Conservation (phyloP, 2,888 invertebrate genomes). For the Nemotelus nigrinus region DNA sequence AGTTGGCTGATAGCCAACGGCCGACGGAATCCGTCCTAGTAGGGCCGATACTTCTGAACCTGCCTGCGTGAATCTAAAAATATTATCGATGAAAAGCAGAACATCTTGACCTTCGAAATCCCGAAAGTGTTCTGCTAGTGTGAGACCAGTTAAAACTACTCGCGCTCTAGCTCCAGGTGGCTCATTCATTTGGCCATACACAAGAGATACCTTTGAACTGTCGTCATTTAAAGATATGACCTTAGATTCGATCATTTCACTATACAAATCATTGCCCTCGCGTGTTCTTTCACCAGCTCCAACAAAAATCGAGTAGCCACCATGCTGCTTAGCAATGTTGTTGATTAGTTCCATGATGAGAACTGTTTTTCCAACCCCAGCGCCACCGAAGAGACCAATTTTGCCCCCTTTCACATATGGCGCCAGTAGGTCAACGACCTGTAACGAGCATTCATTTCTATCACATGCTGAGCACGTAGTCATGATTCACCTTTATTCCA, state of each 20-base stretch:
- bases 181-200: slow-evolving; percentile 97
- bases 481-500: slow-evolving; percentile 73
- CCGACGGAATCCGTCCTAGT: slow-evolving; percentile 93
- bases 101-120: slow-evolving; percentile 95
- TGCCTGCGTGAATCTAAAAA: slow-evolving; percentile 93
- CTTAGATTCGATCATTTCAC: slow-evolving; percentile 94
- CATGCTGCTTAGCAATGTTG: slow-evolving; percentile 95
- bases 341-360: slow-evolving; percentile 96
- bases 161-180: slow-evolving; percentile 95
- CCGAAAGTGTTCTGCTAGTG: slow-evolving; percentile 94
- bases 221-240: slow-evolving; percentile 91
- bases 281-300: slow-evolving; percentile 96
- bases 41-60: slow-evolving; percentile 91
- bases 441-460: not conserved
- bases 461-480: too few relatives aligned
- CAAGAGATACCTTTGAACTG: slow-evolving; percentile 84
- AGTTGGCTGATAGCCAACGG: slow-evolving; percentile 95
- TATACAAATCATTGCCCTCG: slow-evolving; percentile 94
- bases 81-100: slow-evolving; percentile 94
- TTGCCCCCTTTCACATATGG: slow-evolving; percentile 95
- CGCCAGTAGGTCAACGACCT: slow-evolving; percentile 91
- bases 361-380: slow-evolving; percentile 95
- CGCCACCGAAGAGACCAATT: slow-evolving; percentile 92
- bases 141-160: slow-evolving; percentile 90
- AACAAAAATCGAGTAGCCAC: slow-evolving; percentile 95